These are phyloP conservation scores for Bactericera cockerelli DNA, from an alignment of 1,140 invertebrate genomes.

Conservation along the genomic window DNA sequence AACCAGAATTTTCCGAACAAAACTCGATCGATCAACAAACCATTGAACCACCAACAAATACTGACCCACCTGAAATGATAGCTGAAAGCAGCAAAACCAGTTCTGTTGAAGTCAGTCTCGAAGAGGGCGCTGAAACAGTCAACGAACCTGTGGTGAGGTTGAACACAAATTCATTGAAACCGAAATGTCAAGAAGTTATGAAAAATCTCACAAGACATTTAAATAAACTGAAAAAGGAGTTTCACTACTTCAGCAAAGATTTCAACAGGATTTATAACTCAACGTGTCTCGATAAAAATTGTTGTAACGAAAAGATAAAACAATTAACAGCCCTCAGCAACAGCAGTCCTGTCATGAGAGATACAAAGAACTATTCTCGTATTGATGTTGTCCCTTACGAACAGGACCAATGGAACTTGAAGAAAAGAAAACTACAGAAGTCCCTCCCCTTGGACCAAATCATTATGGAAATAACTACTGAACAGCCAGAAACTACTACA, in stretches of 20 bases:
- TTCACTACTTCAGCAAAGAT: slow-evolving; percentile 1
- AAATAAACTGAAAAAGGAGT: background rate
- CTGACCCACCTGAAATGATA: background rate
- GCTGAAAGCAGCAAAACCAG: background rate
- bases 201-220: background rate
- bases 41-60: background rate
- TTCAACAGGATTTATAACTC: background rate
- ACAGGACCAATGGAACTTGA: background rate
- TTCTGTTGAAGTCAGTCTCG: background rate
- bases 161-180: background rate
- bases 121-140: background rate
- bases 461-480: background rate
- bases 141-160: background rate
- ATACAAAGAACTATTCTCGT: background rate
- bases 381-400: background rate
- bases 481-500: background rate
- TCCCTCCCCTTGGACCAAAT: background rate
- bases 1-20: background rate
- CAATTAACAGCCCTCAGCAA: background rate
- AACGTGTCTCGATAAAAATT: background rate
- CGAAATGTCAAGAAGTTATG: background rate
- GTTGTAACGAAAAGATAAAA: background rate
- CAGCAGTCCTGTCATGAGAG: background rate
- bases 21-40: background rate
- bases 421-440: background rate